Percentiles rank a stretch among this genome's conserved stretches.
Conservation (phyloP, 1,140 invertebrate genomes). For the Trissolcus basalis region DNA sequence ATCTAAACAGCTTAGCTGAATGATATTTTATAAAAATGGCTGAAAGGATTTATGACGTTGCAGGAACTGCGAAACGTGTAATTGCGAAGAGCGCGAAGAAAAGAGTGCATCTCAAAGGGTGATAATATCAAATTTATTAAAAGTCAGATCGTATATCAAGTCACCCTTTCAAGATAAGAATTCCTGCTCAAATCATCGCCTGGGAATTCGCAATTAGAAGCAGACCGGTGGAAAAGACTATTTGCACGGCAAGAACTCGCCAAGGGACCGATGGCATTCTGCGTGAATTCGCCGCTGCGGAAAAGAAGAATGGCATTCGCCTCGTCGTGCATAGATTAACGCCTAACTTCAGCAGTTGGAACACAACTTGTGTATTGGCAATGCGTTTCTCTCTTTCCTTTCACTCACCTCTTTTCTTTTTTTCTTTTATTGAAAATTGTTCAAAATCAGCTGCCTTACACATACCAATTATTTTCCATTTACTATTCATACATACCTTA, state of each 20-base stretch:
- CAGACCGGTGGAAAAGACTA: slow-evolving; percentile 45
- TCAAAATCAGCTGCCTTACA: no score
- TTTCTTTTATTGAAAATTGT: no score
- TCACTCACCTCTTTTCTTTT: no score
- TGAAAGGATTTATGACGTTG: slow-evolving; percentile 9
- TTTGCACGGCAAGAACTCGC: slow-evolving; percentile 43
- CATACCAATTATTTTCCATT: no score
- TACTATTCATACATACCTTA: no score
- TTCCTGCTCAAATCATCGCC: slow-evolving; percentile 59
- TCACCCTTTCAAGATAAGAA: slow-evolving; percentile 44
- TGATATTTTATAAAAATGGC: not conserved
- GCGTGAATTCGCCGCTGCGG: slow-evolving; percentile 36
- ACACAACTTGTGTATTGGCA: slow-evolving; percentile 28
- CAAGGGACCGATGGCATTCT: slow-evolving; percentile 54
- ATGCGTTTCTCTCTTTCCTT: slow-evolving; percentile 1
- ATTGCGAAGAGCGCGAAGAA: slow-evolving; percentile 11
- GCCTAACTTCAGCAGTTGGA: slow-evolving; percentile 32
- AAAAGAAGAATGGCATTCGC: slow-evolving; percentile 59
- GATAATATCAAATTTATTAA: slow-evolving; percentile 45
- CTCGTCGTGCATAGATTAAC: slow-evolving; percentile 48
- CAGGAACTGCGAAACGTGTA: slow-evolving; percentile 8
- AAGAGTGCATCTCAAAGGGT: slow-evolving; percentile 2
- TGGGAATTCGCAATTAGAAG: slow-evolving; percentile 66
- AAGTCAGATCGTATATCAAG: slow-evolving; percentile 24
- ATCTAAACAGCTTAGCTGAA: no score